Evolutionary conservation across 2,888 invertebrate species (phyloP).

Genomic region (Abrostola triplasia): DNA sequence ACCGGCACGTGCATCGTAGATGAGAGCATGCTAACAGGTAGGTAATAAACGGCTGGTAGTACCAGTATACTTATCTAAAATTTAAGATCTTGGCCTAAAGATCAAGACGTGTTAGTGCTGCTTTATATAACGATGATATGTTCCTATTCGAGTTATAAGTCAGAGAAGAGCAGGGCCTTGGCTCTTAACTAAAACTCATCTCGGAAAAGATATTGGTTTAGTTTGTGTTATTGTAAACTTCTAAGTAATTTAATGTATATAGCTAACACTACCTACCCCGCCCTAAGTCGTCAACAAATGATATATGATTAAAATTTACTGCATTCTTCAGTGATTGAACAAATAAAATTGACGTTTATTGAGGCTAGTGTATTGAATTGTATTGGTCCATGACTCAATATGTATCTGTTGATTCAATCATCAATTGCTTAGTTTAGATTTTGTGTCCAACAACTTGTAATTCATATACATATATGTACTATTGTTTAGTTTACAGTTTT

Average conservation of each 20-base stretch:
- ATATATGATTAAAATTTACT: conserved; percentile 10
- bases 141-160: too few relatives aligned
- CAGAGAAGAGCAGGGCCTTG: too few relatives aligned
- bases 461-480: conserved; percentile 14
- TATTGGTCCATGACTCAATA: conserved; percentile 18
- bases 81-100: too few relatives aligned
- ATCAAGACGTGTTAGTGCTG: too few relatives aligned
- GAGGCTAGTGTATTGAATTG: conserved; percentile 18
- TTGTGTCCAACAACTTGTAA: conserved; percentile 24
- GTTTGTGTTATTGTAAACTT: too few relatives aligned
- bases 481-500: not conserved
- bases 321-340: conserved; percentile 21
- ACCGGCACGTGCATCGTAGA: conserved; percentile 97
- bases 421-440: conserved; percentile 10
- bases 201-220: too few relatives aligned
- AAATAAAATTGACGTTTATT: conserved; percentile 43
- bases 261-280: too few relatives aligned
- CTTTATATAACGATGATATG: too few relatives aligned
- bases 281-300: too few relatives aligned
- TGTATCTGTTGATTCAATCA: conserved; percentile 9
- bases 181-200: too few relatives aligned
- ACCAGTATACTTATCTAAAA: too few relatives aligned
- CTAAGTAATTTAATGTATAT: too few relatives aligned
- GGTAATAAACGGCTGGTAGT: conserved; percentile 20
- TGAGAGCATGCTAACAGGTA: conserved; percentile 97